These are phyloP conservation scores for Apotomis capreana DNA, from an alignment of 2,888 invertebrate species.

Conservation along the genomic window DNA sequence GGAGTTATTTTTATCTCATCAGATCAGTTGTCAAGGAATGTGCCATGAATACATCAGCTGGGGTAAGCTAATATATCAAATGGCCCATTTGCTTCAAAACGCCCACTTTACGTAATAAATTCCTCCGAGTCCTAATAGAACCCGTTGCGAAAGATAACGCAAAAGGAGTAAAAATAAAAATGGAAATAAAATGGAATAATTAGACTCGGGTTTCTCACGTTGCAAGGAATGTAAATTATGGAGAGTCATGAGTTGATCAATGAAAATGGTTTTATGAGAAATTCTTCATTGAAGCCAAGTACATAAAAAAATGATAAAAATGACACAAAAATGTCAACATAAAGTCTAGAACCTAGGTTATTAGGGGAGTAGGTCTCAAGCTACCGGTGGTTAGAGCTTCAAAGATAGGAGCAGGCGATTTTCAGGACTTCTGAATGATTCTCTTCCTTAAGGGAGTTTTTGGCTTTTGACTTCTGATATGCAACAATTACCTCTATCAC, in stretches of 20 bases:
- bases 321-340: too few relatives aligned
- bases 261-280: neutral
- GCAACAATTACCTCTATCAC: too few relatives aligned
- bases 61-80: conserved; percentile 15
- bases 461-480: too few relatives aligned
- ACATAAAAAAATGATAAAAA: too few relatives aligned
- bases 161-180: conserved; percentile 1
- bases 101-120: conserved; percentile 27
- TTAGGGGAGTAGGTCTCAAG: too few relatives aligned
- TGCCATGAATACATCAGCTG: neutral
- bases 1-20: neutral
- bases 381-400: too few relatives aligned
- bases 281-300: too few relatives aligned
- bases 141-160: conserved; percentile 10
- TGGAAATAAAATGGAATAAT: conserved; percentile 24
- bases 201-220: conserved; percentile 28
- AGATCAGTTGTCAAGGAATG: neutral
- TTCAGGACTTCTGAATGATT: too few relatives aligned
- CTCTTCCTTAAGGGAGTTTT: too few relatives aligned
- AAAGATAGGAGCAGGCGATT: too few relatives aligned
- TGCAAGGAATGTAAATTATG: conserved; percentile 3
- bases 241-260: neutral
- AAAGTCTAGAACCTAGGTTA: too few relatives aligned
- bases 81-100: conserved; percentile 17
- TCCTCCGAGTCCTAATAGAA: conserved; percentile 15